Percentiles rank a stretch among this genome's conserved stretches.
Conservation (phyloP, 1,140 invertebrate species). For the Drosophila micromelanica region DNA sequence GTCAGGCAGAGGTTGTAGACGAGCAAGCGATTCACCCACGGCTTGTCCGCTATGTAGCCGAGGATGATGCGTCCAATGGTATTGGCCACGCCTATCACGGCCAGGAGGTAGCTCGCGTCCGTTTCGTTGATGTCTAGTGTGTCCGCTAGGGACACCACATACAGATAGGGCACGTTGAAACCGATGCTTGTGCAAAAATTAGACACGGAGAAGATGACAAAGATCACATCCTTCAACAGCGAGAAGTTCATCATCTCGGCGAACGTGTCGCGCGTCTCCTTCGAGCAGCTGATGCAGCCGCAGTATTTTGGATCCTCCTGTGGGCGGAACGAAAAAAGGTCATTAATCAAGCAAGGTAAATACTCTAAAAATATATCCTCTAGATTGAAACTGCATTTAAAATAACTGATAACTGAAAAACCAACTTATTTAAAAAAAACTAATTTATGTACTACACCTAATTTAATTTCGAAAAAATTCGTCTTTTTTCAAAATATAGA, state of each 20-base stretch:
- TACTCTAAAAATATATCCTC: too few species aligned
- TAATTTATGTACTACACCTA: too few species aligned
- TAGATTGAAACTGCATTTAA: too few species aligned
- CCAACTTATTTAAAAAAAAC: too few species aligned
- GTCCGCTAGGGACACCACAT: constrained; percentile 89
- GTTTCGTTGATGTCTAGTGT: constrained; percentile 86
- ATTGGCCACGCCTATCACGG: constrained; percentile 93
- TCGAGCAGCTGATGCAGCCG: constrained; percentile 86
- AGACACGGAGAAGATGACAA: constrained; percentile 95
- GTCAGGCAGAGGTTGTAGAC: constrained; percentile 95
- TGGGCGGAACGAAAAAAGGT: background rate
- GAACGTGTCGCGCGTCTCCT: constrained; percentile 88
- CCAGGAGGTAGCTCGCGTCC: constrained; percentile 88
- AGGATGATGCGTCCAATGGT: constrained; percentile 94
- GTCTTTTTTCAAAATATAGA: too few species aligned
- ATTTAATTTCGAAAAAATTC: too few species aligned
- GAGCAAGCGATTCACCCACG: constrained; percentile 93
- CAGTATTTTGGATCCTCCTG: constrained; percentile 79
- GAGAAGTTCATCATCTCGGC: constrained; percentile 93
- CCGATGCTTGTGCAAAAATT: constrained; percentile 98
- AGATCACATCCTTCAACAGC: constrained; percentile 93
- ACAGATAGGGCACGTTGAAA: constrained; percentile 97
- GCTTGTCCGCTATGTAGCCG: constrained; percentile 94
- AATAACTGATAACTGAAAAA: too few species aligned
- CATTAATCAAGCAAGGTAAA: background rate